These are phyloP conservation scores for Centropyge bicolor DNA, from an alignment of 2,797 vertebrate genomes.

Conservation along the genomic window DNA sequence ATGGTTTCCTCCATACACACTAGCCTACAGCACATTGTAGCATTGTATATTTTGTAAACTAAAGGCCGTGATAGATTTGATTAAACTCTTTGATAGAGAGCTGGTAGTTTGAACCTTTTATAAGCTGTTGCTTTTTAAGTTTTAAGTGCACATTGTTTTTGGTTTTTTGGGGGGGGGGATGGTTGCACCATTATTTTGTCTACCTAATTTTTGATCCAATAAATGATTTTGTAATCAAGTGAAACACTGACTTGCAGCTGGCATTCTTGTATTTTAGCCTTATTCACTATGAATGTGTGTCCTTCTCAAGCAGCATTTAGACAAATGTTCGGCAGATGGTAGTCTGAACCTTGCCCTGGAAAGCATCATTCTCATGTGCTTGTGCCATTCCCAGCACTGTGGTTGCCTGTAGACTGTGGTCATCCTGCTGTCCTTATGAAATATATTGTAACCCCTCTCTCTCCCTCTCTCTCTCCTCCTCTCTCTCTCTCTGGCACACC, in stretches of 20 bases:
- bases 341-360: constrained; percentile 47
- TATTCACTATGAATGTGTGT: neutral
- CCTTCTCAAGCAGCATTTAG: neutral
- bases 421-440: constrained; percentile 65
- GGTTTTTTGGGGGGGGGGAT: too few relatives aligned
- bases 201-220: constrained; percentile 77
- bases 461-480: constrained; percentile 14
- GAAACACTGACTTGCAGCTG: constrained; percentile 3
- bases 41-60: constrained; percentile 72
- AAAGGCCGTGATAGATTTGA: constrained; percentile 46
- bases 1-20: constrained; percentile 31
- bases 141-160: constrained; percentile 63
- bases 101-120: constrained; percentile 57
- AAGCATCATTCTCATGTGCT: constrained; percentile 32
- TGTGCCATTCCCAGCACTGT: constrained; percentile 51
- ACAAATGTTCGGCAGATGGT: constrained; percentile 23
- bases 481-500: constrained; percentile 50
- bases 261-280: constrained; percentile 14
- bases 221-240: constrained; percentile 80
- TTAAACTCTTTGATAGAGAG: constrained; percentile 54
- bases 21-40: constrained; percentile 50
- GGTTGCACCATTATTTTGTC: constrained; percentile 74
- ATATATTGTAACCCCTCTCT: constrained; percentile 58
- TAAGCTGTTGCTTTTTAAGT: constrained; percentile 70
- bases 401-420: constrained; percentile 46